These are phyloP conservation scores for Calosoma granatense DNA, from an alignment of 1,140 invertebrate species.

Conservation along the genomic window DNA sequence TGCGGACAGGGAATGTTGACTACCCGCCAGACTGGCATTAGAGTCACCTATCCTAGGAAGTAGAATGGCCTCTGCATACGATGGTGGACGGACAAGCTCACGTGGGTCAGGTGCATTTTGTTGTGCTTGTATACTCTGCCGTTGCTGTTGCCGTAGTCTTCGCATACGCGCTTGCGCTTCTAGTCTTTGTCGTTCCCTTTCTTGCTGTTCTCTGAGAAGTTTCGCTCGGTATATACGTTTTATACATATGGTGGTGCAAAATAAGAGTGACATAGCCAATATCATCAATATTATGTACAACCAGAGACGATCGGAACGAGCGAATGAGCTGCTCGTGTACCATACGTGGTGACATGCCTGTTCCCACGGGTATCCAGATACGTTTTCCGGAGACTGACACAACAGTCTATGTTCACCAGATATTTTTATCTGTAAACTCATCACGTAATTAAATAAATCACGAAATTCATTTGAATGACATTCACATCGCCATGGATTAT, in stretches of 20 bases:
- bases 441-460: slow-evolving; percentile 46
- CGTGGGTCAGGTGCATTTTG: slow-evolving; percentile 48
- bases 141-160: slow-evolving; percentile 44
- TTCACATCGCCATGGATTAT: slow-evolving; percentile 66
- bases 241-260: slow-evolving; percentile 39
- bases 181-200: slow-evolving; percentile 42
- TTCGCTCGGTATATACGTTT: slow-evolving; percentile 40
- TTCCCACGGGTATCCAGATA: slow-evolving; percentile 53
- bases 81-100: slow-evolving; percentile 53
- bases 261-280: slow-evolving; percentile 36
- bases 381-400: slow-evolving; percentile 48
- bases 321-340: slow-evolving; percentile 37
- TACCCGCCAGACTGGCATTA: slow-evolving; percentile 44
- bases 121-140: slow-evolving; percentile 33
- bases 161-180: slow-evolving; percentile 49
- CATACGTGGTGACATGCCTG: slow-evolving; percentile 50
- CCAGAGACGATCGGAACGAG: slow-evolving; percentile 44
- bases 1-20: slow-evolving; percentile 33
- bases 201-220: slow-evolving; percentile 29
- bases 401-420: too few relatives aligned
- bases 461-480: slow-evolving; percentile 42
- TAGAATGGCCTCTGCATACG: slow-evolving; percentile 60
- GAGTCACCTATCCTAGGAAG: slow-evolving; percentile 53
- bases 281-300: slow-evolving; percentile 47
- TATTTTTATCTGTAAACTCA: too few relatives aligned